Conservation (phyloP, 92 coral and sea anemone genomes). For the Pocillopora meandrina region DNA sequence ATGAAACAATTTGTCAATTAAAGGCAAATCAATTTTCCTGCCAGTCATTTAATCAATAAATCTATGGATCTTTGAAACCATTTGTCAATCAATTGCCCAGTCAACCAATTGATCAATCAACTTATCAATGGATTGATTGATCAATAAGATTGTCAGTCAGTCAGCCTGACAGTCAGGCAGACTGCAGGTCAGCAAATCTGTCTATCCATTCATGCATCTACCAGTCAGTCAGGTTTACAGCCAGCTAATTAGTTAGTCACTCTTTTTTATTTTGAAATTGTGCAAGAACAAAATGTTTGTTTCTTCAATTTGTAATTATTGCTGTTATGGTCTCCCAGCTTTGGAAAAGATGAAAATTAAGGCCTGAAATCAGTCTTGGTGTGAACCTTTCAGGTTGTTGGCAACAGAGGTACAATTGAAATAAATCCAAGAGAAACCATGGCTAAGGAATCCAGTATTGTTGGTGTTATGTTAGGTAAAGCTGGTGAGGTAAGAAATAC, state of each 20-base stretch:
- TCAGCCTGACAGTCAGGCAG: too few species aligned
- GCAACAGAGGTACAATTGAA: constrained; percentile 92
- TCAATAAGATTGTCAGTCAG: too few species aligned
- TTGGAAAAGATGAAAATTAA: background rate
- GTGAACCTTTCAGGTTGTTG: constrained; percentile 74
- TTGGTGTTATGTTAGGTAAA: constrained; percentile 71
- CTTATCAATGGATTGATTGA: too few species aligned
- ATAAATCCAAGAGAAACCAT: constrained; percentile 88
- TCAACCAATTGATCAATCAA: too few species aligned
- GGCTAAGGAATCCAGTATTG: constrained; percentile 90
- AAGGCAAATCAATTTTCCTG: too few species aligned
- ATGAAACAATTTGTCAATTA: too few species aligned
- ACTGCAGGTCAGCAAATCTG: too few species aligned
- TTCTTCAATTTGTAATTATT: background rate
- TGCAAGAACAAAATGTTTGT: background rate
- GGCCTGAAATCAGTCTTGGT: background rate
- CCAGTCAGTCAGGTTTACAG: background rate
- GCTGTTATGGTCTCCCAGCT: background rate
- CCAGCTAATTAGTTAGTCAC: too few species aligned
- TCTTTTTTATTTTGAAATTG: background rate
- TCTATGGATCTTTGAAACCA: too few species aligned
- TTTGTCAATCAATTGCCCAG: too few species aligned
- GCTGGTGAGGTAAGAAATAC: constrained; percentile 59
- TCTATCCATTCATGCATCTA: too few species aligned
- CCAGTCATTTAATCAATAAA: too few species aligned